A percentile compares a stretch with the other conserved stretches of the same genome.
Evolutionary conservation across 1,140 invertebrate genomes (phyloP).

Genomic region (Sinonovacula constricta): DNA sequence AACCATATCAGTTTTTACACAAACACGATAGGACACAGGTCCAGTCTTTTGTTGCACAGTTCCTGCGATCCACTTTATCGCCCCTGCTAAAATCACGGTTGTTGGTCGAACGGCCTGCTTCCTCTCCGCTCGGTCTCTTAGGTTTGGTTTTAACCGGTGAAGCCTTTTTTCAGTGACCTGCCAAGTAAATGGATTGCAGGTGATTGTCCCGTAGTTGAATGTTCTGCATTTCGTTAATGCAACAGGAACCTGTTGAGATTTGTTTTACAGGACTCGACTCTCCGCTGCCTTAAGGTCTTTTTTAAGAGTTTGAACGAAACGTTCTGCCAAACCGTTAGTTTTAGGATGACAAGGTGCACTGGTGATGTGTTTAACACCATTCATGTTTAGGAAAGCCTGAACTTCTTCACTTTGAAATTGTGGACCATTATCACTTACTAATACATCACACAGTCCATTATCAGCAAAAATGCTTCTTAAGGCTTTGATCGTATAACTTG

Average conservation of each 20-base stretch:
- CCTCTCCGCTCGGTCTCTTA: no score
- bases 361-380: conserved; percentile 36
- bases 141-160: no score
- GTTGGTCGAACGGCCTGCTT: no score
- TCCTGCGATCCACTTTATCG: no score
- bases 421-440: conserved; percentile 47
- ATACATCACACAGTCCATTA: conserved; percentile 20
- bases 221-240: no score
- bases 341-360: conserved; percentile 44
- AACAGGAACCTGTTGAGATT: no score
- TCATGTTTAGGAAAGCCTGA: conserved; percentile 23
- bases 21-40: no score
- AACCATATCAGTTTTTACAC: no score
- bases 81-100: no score
- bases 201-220: conserved; percentile 15
- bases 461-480: conserved; percentile 52
- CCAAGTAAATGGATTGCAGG: conserved; percentile 26
- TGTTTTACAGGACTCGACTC: no score
- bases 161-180: neutral
- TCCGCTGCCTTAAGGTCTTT: conserved; percentile 19
- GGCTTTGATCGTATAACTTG: conserved; percentile 49
- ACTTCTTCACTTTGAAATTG: conserved; percentile 45
- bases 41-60: no score
- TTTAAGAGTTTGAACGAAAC: conserved; percentile 53
- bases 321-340: conserved; percentile 56